A percentile compares a stretch with the other conserved stretches of the same genome.
Conservation (phyloP, 2,797 vertebrate genomes). For the Anas bahamensis region DNA sequence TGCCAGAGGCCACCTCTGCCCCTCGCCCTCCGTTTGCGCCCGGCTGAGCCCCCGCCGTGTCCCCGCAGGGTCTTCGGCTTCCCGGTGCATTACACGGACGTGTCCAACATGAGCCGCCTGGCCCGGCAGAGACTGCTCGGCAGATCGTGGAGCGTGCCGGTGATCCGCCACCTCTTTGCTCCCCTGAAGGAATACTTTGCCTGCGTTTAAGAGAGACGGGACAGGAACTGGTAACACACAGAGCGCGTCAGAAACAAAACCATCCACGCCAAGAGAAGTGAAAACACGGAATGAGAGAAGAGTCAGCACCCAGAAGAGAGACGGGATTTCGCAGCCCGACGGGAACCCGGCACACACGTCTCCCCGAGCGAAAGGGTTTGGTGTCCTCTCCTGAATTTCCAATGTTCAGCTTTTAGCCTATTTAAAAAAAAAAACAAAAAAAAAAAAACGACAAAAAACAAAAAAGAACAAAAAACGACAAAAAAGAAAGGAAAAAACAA, state of each 20-base stretch:
- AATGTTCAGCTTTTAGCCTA: constrained; percentile 91
- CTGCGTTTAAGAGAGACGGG: constrained; percentile 87
- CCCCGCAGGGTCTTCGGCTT: constrained; percentile 92
- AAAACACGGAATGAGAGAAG: constrained; percentile 79
- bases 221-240: constrained; percentile 81
- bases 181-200: constrained; percentile 99
- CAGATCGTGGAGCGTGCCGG: constrained; percentile 97
- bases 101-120: constrained; percentile 99
- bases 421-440: constrained; percentile 75
- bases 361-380: constrained; percentile 82
- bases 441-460: neutral
- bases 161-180: constrained; percentile 98
- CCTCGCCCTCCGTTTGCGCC: too few species aligned
- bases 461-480: neutral
- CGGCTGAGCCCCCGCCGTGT: neutral
- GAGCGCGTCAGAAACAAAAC: constrained; percentile 80
- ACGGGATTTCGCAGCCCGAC: constrained; percentile 51
- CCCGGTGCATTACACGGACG: constrained; percentile 97
- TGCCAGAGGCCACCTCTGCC: too few species aligned
- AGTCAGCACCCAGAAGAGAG: constrained; percentile 80
- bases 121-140: constrained; percentile 97
- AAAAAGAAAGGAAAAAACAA: neutral
- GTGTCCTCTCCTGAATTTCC: constrained; percentile 89
- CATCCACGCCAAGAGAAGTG: constrained; percentile 81
- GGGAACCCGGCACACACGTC: constrained; percentile 42